Conservation (phyloP, 2,113 vertebrate genomes). For the Albula glossodonta region DNA sequence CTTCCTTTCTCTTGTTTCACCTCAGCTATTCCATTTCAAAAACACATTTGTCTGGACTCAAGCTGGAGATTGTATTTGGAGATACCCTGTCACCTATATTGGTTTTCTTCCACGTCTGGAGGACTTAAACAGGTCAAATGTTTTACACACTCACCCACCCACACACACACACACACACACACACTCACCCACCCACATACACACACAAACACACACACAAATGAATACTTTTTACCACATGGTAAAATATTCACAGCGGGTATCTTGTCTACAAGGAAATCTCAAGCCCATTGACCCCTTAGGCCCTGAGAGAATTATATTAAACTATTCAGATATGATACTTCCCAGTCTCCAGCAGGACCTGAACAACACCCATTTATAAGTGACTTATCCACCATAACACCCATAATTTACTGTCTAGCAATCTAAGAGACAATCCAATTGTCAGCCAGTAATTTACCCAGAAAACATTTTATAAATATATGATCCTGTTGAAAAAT, state of each 20-base stretch:
- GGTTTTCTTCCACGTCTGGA: not conserved
- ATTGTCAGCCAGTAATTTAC: slow-evolving; percentile 47
- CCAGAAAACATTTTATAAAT: slow-evolving; percentile 44
- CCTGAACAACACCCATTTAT: slow-evolving; percentile 35
- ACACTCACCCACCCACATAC: no score
- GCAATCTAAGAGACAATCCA: slow-evolving; percentile 33
- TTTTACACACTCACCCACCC: not conserved
- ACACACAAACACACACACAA: not conserved
- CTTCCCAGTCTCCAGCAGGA: slow-evolving; percentile 21
- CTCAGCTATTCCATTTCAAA: not conserved
- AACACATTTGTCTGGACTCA: not conserved
- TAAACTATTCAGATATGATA: not conserved
- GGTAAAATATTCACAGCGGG: not conserved
- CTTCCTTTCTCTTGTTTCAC: not conserved
- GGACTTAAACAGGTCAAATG: not conserved
- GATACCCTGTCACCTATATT: not conserved
- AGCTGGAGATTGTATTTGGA: not conserved
- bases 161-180: not conserved
- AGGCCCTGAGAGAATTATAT: not conserved
- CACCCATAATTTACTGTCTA: slow-evolving; percentile 41
- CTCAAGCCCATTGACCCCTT: not conserved
- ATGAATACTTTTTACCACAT: not conserved
- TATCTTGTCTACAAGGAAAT: not conserved
- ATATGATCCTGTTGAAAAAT: slow-evolving; percentile 38
- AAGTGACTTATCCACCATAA: slow-evolving; percentile 38